Percentiles rank a stretch among this genome's conserved stretches.
Evolutionary conservation across 1,140 invertebrate genomes (phyloP).

Genomic region (Drosophila sechellia): DNA sequence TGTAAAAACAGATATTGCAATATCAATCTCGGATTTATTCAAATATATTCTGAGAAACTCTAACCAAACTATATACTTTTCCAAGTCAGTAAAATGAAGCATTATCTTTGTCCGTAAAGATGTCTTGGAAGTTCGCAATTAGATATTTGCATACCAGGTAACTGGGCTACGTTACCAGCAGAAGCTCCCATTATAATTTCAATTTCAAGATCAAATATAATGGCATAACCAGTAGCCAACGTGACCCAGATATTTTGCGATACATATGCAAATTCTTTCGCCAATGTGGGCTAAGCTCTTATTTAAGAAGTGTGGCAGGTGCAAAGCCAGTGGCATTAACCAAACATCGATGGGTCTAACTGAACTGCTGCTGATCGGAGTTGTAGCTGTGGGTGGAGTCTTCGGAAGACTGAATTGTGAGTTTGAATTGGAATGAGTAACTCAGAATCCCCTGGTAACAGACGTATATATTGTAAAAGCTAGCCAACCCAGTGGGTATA

Average conservation of each 20-base stretch:
- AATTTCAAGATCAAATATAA: constrained; percentile 79
- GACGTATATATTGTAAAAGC: constrained; percentile 7
- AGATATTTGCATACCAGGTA: constrained; percentile 12
- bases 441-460: not conserved
- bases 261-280: constrained; percentile 62
- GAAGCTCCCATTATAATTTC: constrained; percentile 48
- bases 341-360: constrained; percentile 37
- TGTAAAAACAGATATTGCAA: not conserved
- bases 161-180: constrained; percentile 59
- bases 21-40: not conserved
- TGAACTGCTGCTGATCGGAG: constrained; percentile 30
- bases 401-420: constrained; percentile 54
- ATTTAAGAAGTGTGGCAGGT: constrained; percentile 30
- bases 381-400: constrained; percentile 6
- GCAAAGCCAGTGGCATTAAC: constrained; percentile 23
- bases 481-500: constrained; percentile 41
- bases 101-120: not conserved
- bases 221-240: constrained; percentile 60
- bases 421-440: not conserved
- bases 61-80: too few relatives aligned
- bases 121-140: not conserved
- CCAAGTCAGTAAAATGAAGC: too few relatives aligned
- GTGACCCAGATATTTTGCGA: constrained; percentile 41
- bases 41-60: too few relatives aligned
- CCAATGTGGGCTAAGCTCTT: constrained; percentile 36